Evolutionary conservation across 2,888 invertebrate genomes (phyloP).

Genomic region (Artemia sp.): DNA sequence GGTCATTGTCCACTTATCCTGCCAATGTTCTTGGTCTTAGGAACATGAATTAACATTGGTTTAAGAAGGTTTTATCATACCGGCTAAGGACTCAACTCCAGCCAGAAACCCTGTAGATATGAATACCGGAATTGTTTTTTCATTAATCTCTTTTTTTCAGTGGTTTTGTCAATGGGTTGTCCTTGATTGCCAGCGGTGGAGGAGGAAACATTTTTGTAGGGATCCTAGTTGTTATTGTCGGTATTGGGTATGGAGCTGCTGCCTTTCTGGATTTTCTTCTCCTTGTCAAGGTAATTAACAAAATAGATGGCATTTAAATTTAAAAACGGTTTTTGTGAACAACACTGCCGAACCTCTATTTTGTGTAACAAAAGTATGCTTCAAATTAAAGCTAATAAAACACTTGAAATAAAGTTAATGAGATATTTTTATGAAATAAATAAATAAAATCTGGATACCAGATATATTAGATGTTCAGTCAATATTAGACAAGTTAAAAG

Average conservation of each 20-base stretch:
- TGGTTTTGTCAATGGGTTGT: conserved; percentile 23
- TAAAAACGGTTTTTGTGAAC: neutral
- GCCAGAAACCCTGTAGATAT: conserved; percentile 27
- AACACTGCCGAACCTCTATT: neutral
- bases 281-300: conserved; percentile 55
- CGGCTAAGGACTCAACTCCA: too few relatives aligned
- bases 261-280: conserved; percentile 61
- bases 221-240: conserved; percentile 56
- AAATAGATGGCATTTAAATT: neutral
- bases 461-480: too few relatives aligned
- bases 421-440: too few relatives aligned
- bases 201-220: conserved; percentile 51
- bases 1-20: too few relatives aligned
- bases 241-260: conserved; percentile 55
- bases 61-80: too few relatives aligned
- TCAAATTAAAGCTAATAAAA: too few relatives aligned
- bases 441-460: too few relatives aligned
- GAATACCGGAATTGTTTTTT: conserved; percentile 55
- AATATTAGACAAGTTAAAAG: too few relatives aligned
- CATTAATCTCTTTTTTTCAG: conserved; percentile 43
- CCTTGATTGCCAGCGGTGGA: conserved; percentile 29
- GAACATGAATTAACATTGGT: too few relatives aligned
- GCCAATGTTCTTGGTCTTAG: too few relatives aligned
- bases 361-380: too few relatives aligned
- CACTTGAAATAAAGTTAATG: too few relatives aligned